phyloP scores from a whole-genome alignment of 2,113 vertebrate species.

The Synchiropus splendidus region DNA sequence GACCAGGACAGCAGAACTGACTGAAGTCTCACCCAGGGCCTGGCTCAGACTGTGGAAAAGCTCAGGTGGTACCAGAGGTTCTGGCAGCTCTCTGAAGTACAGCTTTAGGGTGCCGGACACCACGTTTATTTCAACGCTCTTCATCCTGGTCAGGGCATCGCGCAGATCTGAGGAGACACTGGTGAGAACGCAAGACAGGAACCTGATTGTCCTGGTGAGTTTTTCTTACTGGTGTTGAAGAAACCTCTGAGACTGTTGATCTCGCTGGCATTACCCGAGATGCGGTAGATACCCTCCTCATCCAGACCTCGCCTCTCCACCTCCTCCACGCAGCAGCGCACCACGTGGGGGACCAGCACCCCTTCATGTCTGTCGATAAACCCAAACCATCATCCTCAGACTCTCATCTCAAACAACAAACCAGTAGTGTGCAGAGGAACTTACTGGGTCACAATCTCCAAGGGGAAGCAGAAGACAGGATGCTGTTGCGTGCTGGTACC shows the following conservation, averaged over 20 bases:
- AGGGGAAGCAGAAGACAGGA: constrained; percentile 52
- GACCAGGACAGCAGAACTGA: background rate
- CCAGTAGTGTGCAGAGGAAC: constrained; percentile 9
- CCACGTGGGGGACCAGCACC: constrained; percentile 62
- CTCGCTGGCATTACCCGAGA: constrained; percentile 55
- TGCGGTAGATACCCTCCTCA: constrained; percentile 67
- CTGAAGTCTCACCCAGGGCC: constrained; percentile 53
- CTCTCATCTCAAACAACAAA: background rate
- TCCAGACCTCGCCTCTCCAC: constrained; percentile 62
- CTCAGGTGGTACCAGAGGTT: constrained; percentile 57
- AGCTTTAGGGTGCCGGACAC: constrained; percentile 66
- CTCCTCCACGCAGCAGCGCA: constrained; percentile 65
- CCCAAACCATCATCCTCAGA: background rate
- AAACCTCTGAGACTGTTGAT: constrained; percentile 49
- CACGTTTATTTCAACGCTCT: constrained; percentile 53
- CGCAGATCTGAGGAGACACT: constrained; percentile 58
- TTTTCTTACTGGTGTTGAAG: constrained; percentile 65
- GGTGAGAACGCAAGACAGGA: background rate
- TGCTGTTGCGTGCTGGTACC: constrained; percentile 24
- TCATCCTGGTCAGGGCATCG: constrained; percentile 56
- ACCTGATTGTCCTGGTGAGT: background rate
- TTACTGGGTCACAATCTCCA: constrained; percentile 55
- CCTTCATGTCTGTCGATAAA: constrained; percentile 53
- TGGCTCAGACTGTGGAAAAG: constrained; percentile 51
- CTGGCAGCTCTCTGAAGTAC: constrained; percentile 66